These are phyloP conservation scores for Heliconius erato DNA, from an alignment of 2,888 invertebrate species.

Conservation along the genomic window DNA sequence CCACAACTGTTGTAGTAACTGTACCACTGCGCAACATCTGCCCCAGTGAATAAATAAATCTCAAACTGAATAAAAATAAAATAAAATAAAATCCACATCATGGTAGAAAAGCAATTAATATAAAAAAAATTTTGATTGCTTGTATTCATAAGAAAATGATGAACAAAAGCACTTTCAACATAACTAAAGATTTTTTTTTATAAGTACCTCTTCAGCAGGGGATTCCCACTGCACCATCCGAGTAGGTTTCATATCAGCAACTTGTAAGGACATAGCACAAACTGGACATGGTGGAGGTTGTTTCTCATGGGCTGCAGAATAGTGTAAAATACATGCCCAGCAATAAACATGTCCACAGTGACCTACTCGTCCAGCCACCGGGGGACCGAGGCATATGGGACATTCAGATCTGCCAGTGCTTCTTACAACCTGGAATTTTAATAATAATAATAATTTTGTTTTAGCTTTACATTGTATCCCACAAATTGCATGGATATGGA, in stretches of 20 bases:
- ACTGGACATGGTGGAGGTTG: conserved; percentile 94
- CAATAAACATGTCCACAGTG: conserved; percentile 98
- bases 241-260: conserved; percentile 92
- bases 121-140: not conserved
- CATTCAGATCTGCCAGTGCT: conserved; percentile 86
- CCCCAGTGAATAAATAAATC: not conserved
- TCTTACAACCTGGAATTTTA: conserved; percentile 69
- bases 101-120: not conserved
- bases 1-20: no score
- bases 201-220: conserved; percentile 73
- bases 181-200: not conserved
- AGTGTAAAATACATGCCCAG: conserved; percentile 98
- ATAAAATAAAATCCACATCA: not conserved
- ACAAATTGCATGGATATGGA: no score
- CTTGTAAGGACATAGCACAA: conserved; percentile 93
- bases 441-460: not conserved
- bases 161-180: not conserved
- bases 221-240: conserved; percentile 75
- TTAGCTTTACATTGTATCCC: no score
- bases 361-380: conserved; percentile 95
- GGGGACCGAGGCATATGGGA: conserved; percentile 96
- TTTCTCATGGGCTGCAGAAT: conserved; percentile 94
- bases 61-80: not conserved
- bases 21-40: no score
- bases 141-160: no score